phyloP scores from a whole-genome alignment of 2,888 invertebrate species.

The Aspidiotus destructor region DNA sequence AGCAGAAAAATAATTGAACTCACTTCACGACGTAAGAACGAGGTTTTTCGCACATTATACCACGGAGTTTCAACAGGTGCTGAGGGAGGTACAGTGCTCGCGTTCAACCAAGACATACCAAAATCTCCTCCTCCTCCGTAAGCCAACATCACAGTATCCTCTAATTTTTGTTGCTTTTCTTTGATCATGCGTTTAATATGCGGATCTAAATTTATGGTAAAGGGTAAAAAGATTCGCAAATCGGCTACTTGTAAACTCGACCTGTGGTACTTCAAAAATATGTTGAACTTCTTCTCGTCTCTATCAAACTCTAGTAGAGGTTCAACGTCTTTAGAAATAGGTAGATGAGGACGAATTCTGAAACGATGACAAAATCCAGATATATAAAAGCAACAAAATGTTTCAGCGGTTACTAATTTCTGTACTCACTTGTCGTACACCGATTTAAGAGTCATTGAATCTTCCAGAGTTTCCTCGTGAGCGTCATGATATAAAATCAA shows the following conservation, averaged over 20 bases:
- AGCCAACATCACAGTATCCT: slow-evolving; percentile 29
- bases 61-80: slow-evolving; percentile 10
- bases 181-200: slow-evolving; percentile 94
- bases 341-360: slow-evolving; percentile 72
- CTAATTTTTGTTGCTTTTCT: slow-evolving; percentile 50
- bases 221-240: slow-evolving; percentile 90
- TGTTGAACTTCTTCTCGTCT: slow-evolving; percentile 89
- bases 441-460: slow-evolving; percentile 71
- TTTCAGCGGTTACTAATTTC: not conserved
- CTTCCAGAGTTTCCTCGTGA: slow-evolving; percentile 77
- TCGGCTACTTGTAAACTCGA: slow-evolving; percentile 74
- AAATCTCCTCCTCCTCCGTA: slow-evolving; percentile 23
- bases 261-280: slow-evolving; percentile 80
- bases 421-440: slow-evolving; percentile 76
- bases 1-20: not conserved
- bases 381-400: not conserved
- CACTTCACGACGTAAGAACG: slow-evolving; percentile 23
- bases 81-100: not conserved
- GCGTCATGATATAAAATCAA: slow-evolving; percentile 89
- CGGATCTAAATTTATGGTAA: slow-evolving; percentile 96
- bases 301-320: slow-evolving; percentile 83
- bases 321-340: slow-evolving; percentile 74
- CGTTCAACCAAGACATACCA: slow-evolving; percentile 22
- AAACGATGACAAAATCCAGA: not conserved
- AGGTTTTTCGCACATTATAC: slow-evolving; percentile 25